Base-by-base conservation (phyloP, 2,888 invertebrate species). In the Hemistola chrysoprasaria region DNA sequence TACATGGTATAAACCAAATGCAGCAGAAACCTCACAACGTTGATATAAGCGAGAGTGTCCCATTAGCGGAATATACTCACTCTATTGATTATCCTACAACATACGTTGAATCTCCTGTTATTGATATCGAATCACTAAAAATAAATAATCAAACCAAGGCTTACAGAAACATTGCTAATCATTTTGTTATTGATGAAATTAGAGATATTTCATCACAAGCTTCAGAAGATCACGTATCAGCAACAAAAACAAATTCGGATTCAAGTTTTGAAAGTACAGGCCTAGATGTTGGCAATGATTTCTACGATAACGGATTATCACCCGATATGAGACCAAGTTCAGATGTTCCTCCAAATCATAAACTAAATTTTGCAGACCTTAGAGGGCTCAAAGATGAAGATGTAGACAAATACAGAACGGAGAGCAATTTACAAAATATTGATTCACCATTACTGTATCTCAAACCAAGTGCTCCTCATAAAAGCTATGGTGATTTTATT, bases 61-160 rank as follows among this genome's bases (percentile, higher is more conserved):
- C 93, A 25, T 58, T 95, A 3, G 92, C 91, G 1, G 93, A 94
- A 62, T 94, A 90, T 59, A 84, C 93, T 0, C 92, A 94, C 25
- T 92, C 93, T 1, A 87, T 94, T 25, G 93, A 94, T 54, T 93
- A 94, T 71, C 93, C 95, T 6, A 90, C 93, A 25, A 92, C 93
- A 52, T 90, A 92, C 36, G 90, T 94, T 40, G 92, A 94, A 58
- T 92, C 95, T 8, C 92, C 93, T 8, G 62, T 93, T n/a, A 86
- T 93, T 37, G 93, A 93, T 59, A 77, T 93, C 25, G 87, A 90
- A 34, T 65, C 78, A 8, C 49, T 69, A 9, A 76, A 69, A 47
- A 58, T 53, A 40, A 56, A 49, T 1, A 87, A 87, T 47, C 76
- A 78, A 52, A 78, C 73, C 9, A 87, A 88, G 58, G 65, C 66